Evolutionary conservation across 2,113 vertebrate genomes (phyloP).

Genomic region (Microtus oregoni): DNA sequence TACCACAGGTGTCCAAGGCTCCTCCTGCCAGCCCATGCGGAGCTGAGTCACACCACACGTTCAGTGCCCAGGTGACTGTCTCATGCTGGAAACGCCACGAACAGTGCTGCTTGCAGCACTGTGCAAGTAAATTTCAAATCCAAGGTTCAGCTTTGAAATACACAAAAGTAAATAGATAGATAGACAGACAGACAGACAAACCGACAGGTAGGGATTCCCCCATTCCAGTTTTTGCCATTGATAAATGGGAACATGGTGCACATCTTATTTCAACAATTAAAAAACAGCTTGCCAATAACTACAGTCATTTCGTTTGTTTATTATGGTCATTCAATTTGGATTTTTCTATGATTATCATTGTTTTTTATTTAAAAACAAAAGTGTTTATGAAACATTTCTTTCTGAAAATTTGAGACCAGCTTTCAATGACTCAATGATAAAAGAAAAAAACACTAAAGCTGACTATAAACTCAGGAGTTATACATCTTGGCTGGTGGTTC

Average conservation of each 20-base stretch:
- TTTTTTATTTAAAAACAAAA: background rate
- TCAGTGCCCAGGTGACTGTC: too few species aligned
- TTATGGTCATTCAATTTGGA: background rate
- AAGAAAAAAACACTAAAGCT: background rate
- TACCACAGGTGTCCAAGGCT: background rate
- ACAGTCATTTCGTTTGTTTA: background rate
- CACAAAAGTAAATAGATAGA: too few species aligned
- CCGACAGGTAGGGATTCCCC: background rate
- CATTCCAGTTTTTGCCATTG: background rate
- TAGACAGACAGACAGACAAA: fast-evolving
- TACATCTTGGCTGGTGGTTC: background rate
- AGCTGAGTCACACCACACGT: background rate
- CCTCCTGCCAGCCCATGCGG: too few species aligned
- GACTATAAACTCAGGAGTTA: too few species aligned
- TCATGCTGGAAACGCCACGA: background rate
- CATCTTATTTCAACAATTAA: background rate
- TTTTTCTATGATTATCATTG: background rate
- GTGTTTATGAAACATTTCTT: background rate
- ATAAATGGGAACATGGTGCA: background rate
- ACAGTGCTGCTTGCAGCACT: background rate
- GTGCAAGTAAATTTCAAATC: background rate
- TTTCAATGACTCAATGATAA: background rate
- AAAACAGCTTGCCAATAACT: background rate
- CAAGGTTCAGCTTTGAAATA: background rate
- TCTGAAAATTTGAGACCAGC: background rate